Conservation (phyloP, 1,140 invertebrate species). For the Brachionus manjavacas region DNA sequence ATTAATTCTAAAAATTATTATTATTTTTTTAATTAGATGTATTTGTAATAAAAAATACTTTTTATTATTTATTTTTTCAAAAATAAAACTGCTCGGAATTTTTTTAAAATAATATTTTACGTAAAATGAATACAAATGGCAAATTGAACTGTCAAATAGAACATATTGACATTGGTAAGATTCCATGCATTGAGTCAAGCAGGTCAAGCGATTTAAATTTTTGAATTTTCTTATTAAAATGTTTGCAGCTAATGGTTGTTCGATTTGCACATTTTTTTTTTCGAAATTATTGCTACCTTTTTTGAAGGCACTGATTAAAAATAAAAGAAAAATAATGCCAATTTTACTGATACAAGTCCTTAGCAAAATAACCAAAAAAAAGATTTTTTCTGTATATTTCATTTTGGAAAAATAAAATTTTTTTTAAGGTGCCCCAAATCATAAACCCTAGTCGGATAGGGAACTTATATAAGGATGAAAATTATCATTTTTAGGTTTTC, state of each 20-base stretch:
- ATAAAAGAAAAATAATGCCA: no score
- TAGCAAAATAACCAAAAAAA: no score
- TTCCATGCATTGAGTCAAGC: no score
- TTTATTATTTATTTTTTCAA: background rate
- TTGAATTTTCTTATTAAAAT: no score
- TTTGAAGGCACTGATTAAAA: no score
- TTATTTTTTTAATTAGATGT: background rate
- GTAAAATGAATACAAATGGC: background rate
- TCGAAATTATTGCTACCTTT: no score
- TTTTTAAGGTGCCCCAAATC: background rate
- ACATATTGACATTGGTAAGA: background rate
- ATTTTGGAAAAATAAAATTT: no score
- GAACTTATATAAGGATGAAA: background rate
- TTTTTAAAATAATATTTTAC: background rate
- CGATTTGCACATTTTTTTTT: no score
- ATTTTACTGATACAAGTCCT: no score
- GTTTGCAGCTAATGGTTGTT: no score
- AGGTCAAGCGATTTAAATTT: no score
- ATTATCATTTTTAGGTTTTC: background rate
- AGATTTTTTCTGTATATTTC: no score
- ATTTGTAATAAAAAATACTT: background rate
- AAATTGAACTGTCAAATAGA: background rate
- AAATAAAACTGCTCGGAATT: background rate
- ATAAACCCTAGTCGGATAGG: background rate
- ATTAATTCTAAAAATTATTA: background rate